phyloP scores from a whole-genome alignment of 2,797 vertebrate genomes.

The Sebastes dallii region DNA sequence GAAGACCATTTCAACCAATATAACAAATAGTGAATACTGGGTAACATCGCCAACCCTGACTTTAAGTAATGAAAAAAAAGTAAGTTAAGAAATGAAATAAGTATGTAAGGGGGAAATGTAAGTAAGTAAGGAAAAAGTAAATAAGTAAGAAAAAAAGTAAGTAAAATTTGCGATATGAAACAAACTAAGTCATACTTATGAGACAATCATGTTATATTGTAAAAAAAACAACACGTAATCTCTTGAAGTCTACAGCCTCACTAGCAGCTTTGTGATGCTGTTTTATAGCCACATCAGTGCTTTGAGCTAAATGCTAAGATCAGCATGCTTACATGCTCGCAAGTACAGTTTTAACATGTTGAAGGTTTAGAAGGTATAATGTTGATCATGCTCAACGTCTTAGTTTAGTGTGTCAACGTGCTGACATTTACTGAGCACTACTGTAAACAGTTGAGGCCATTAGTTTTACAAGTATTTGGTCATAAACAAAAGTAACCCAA shows the following conservation, averaged over 20 bases:
- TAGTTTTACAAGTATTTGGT: background rate
- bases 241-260: background rate
- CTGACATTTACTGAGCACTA: background rate
- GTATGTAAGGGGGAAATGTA: too few species aligned
- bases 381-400: background rate
- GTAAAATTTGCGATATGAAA: background rate
- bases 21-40: too few species aligned
- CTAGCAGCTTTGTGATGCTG: background rate
- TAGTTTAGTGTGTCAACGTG: background rate
- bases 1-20: too few species aligned
- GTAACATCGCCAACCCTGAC: fast-evolving
- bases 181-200: background rate
- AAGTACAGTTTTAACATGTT: background rate
- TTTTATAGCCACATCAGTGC: background rate
- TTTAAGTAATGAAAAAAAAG: background rate
- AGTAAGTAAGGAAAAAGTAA: too few species aligned
- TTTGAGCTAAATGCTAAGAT: background rate
- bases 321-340: background rate
- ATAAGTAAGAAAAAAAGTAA: too few species aligned
- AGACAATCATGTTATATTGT: background rate
- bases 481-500: background rate
- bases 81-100: too few species aligned
- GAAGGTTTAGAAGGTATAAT: background rate
- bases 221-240: background rate
- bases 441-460: too few species aligned